Conservation (phyloP, 2,113 vertebrate species). For the Nanorana parkeri region DNA sequence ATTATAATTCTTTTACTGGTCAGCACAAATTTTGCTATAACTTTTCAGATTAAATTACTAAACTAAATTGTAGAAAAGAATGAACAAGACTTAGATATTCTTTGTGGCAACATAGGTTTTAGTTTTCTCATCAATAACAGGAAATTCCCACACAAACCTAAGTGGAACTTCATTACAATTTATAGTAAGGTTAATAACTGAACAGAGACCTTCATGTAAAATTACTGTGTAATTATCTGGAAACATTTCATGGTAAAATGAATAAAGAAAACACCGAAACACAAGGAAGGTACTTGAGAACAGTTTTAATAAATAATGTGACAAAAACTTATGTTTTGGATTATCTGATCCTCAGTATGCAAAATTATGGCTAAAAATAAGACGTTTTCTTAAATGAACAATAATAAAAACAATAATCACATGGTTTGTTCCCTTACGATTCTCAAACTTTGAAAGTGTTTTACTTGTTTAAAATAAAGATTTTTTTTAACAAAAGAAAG, state of each 20-base stretch:
- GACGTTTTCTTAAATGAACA: conserved; percentile 83
- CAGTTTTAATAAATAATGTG: conserved; percentile 92
- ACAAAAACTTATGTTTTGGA: conserved; percentile 86
- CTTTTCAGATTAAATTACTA: not conserved
- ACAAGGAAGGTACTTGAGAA: conserved; percentile 79
- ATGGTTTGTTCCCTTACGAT: conserved; percentile 79
- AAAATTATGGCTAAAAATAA: conserved; percentile 89
- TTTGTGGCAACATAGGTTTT: not conserved
- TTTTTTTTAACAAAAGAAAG: conserved; percentile 73
- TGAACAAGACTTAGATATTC: conserved; percentile 1
- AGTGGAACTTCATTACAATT: conserved; percentile 35
- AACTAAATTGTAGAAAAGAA: not conserved
- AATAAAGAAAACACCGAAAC: conserved; percentile 58
- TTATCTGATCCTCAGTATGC: conserved; percentile 85
- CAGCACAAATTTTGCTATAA: not conserved
- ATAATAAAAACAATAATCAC: conserved; percentile 85
- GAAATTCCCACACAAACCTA: conserved; percentile 44
- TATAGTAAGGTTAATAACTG: conserved; percentile 44
- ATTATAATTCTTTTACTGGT: not conserved
- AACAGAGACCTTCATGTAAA: conserved; percentile 21
- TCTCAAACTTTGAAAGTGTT: conserved; percentile 71
- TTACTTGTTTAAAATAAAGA: conserved; percentile 77
- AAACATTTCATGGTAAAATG: conserved; percentile 57
- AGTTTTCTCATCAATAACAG: conserved; percentile 33
- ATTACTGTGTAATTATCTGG: conserved; percentile 39